Evolutionary conservation across 2,797 vertebrate species (phyloP).

Genomic region (Microhierax caerulescens): DNA sequence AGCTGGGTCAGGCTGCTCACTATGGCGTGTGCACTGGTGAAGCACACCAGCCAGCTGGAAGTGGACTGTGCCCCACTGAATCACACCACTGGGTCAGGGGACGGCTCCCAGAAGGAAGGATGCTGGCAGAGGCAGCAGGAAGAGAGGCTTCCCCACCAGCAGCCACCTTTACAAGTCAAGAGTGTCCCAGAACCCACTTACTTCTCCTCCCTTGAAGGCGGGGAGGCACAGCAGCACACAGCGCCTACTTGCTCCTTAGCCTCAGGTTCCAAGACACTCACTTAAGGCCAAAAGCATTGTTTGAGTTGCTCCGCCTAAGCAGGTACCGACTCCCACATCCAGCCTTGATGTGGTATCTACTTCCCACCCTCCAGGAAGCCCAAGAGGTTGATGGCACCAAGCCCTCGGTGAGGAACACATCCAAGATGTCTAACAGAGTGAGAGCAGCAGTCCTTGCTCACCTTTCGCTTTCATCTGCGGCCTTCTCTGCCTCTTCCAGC

Average conservation of each 20-base stretch:
- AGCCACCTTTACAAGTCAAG: background rate
- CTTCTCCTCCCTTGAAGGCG: rapidly evolving
- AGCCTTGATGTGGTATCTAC: background rate
- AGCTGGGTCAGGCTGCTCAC: background rate
- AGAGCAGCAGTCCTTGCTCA: slow-evolving; percentile 32
- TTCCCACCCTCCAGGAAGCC: background rate
- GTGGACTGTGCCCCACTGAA: background rate
- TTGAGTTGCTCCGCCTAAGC: background rate
- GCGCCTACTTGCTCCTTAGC: background rate
- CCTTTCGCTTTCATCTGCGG: slow-evolving; percentile 91
- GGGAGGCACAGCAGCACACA: background rate
- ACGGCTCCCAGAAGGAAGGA: background rate
- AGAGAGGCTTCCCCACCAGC: background rate
- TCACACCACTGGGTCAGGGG: background rate
- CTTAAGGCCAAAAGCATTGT: background rate
- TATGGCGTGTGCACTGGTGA: rapidly evolving
- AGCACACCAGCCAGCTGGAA: background rate
- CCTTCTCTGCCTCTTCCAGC: slow-evolving; percentile 90
- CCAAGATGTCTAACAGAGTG: rapidly evolving
- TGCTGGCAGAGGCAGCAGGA: background rate
- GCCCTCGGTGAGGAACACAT: background rate
- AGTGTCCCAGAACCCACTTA: background rate
- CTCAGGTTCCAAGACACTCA: background rate
- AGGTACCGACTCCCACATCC: background rate
- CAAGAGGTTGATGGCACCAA: background rate